Evolutionary conservation across 2,888 invertebrate species (phyloP).

Genomic region (Celastrina argiolus): DNA sequence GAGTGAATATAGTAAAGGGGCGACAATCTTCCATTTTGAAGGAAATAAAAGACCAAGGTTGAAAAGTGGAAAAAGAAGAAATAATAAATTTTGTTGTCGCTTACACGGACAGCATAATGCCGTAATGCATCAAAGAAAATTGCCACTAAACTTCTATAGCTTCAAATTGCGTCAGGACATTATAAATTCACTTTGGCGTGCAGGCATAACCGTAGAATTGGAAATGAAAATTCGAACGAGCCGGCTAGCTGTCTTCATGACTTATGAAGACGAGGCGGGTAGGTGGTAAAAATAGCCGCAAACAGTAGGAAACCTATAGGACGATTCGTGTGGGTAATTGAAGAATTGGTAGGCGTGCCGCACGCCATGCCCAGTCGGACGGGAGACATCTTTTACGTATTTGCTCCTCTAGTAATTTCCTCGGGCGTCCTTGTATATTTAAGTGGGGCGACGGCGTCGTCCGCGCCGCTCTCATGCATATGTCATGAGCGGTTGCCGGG

Average conservation of each 20-base stretch:
- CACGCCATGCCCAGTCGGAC: conserved; percentile 35
- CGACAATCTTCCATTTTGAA: background rate
- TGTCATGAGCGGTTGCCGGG: conserved; percentile 76
- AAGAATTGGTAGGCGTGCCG: conserved; percentile 36
- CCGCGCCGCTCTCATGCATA: conserved; percentile 72
- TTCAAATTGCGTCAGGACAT: conserved; percentile 27
- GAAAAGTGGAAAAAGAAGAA: background rate
- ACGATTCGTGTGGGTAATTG: conserved; percentile 56
- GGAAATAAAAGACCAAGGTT: background rate
- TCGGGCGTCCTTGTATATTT: conserved; percentile 72
- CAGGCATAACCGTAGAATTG: conserved; percentile 50
- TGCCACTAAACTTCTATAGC: background rate
- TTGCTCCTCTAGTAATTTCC: conserved; percentile 70
- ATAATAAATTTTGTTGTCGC: background rate
- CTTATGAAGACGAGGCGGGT: conserved; percentile 59
- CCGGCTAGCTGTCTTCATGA: conserved; percentile 59
- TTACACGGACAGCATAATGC: background rate
- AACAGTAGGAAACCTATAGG: conserved; percentile 55
- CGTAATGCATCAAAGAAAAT: background rate
- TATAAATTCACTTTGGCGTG: conserved; percentile 44
- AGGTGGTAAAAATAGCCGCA: conserved; percentile 57
- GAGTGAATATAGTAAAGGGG: too few relatives aligned
- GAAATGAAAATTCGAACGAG: conserved; percentile 58
- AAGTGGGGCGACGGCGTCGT: conserved; percentile 54
- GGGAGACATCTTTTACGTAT: conserved; percentile 59